phyloP scores from a whole-genome alignment of 2,888 invertebrate species.

The Pyrochroa serraticornis region DNA sequence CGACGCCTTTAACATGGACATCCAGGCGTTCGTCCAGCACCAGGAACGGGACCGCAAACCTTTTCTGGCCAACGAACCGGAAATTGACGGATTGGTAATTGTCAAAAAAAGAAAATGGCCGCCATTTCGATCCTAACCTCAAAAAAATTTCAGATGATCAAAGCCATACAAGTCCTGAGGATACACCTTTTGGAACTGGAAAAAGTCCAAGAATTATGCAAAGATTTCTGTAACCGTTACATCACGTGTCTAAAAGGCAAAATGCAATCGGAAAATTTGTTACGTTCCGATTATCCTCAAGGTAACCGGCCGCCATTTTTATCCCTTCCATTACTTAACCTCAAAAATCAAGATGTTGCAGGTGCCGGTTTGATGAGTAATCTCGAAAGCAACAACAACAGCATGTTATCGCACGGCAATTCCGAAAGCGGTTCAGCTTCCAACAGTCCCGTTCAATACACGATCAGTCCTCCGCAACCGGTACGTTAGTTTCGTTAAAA shows the following conservation, averaged over 20 bases:
- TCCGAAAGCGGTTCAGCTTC: conserved; percentile 59
- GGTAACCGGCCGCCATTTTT: conserved; percentile 53
- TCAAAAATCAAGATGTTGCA: conserved; percentile 48
- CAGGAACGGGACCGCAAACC: conserved; percentile 86
- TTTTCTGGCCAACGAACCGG: conserved; percentile 88
- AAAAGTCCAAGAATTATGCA: conserved; percentile 93
- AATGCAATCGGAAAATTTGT: conserved; percentile 87
- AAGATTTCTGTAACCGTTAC: conserved; percentile 93
- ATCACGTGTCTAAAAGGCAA: conserved; percentile 88
- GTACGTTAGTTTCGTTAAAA: conserved; percentile 38
- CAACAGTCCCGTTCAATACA: conserved; percentile 59
- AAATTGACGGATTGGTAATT: conserved; percentile 88
- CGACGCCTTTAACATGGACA: conserved; percentile 91
- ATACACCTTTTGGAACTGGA: conserved; percentile 92
- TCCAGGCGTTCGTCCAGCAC: conserved; percentile 87
- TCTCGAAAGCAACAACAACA: conserved; percentile 58
- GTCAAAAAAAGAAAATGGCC: background rate
- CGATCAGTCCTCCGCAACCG: conserved; percentile 54
- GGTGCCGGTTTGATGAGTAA: conserved; percentile 55
- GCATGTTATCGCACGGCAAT: conserved; percentile 56
- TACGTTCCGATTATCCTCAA: conserved; percentile 79
- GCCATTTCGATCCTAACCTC: background rate
- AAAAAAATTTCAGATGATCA: conserved; percentile 72
- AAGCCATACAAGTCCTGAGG: conserved; percentile 87
- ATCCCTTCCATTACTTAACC: conserved; percentile 10